Conservation (phyloP, 2,797 vertebrate species). For the Taenioides sp. region DNA sequence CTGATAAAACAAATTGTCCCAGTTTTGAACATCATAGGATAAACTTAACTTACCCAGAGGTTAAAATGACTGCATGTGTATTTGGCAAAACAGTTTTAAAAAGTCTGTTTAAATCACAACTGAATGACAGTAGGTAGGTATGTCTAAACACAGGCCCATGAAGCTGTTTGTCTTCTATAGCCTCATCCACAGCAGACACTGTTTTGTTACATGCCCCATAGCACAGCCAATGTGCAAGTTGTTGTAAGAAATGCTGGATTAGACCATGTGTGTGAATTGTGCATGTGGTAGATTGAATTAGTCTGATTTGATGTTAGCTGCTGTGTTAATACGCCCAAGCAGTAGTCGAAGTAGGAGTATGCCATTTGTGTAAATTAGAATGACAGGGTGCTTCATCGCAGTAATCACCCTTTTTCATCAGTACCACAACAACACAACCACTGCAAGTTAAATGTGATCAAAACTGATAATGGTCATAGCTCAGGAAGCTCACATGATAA, state of each 20-base stretch:
- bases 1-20: neutral
- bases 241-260: slow-evolving; percentile 44
- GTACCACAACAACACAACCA: slow-evolving; percentile 42
- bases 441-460: slow-evolving; percentile 27
- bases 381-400: slow-evolving; percentile 67
- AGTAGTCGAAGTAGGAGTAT: slow-evolving; percentile 55
- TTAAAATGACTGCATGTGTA: neutral
- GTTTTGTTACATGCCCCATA: slow-evolving; percentile 49
- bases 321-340: slow-evolving; percentile 55
- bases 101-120: neutral
- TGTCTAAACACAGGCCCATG: slow-evolving; percentile 18
- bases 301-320: slow-evolving; percentile 46
- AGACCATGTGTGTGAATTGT: slow-evolving; percentile 50
- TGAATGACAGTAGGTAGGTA: slow-evolving; percentile 17
- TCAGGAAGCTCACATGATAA: slow-evolving; percentile 37
- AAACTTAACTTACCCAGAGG: neutral
- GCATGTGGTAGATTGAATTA: slow-evolving; percentile 55
- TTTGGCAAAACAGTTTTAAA: neutral
- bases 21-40: neutral
- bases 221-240: slow-evolving; percentile 45
- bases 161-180: slow-evolving; percentile 13
- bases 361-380: slow-evolving; percentile 64
- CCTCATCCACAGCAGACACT: slow-evolving; percentile 14
- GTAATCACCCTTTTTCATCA: slow-evolving; percentile 67
- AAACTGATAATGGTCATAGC: slow-evolving; percentile 34